phyloP scores from a whole-genome alignment of 2,797 vertebrate species.

The Hipposideros larvatus region DNA sequence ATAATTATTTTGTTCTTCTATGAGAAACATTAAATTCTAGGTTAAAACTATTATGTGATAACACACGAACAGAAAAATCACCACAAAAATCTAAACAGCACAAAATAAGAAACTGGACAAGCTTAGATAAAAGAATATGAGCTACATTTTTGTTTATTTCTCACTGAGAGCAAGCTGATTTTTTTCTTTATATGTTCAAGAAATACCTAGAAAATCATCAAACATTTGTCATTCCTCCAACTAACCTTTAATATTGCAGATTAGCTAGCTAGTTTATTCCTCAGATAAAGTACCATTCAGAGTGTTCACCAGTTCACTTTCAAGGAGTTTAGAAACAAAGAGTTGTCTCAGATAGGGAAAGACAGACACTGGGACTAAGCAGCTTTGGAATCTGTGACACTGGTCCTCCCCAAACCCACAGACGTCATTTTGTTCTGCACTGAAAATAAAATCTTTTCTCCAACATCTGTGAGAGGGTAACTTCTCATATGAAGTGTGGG shows the following conservation, averaged over 20 bases:
- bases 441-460: background rate
- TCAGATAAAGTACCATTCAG: background rate
- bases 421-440: background rate
- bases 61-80: constrained; percentile 25
- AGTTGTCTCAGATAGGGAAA: background rate
- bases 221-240: background rate
- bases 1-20: background rate
- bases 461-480: background rate
- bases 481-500: background rate
- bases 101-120: background rate
- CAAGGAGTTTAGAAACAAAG: background rate
- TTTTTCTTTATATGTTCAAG: background rate
- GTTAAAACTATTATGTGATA: background rate
- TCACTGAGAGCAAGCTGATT: background rate
- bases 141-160: constrained; percentile 12
- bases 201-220: background rate
- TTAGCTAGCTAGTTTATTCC: background rate
- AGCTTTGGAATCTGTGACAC: background rate
- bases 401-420: background rate
- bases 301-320: background rate
- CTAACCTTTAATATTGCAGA: background rate
- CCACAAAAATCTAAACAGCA: background rate
- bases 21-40: background rate
- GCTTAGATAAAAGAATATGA: background rate
- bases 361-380: background rate